Percentiles rank a stretch among this genome's conserved stretches.
Conservation (phyloP, 2,113 vertebrate species). For the Pteruthius melanotis region DNA sequence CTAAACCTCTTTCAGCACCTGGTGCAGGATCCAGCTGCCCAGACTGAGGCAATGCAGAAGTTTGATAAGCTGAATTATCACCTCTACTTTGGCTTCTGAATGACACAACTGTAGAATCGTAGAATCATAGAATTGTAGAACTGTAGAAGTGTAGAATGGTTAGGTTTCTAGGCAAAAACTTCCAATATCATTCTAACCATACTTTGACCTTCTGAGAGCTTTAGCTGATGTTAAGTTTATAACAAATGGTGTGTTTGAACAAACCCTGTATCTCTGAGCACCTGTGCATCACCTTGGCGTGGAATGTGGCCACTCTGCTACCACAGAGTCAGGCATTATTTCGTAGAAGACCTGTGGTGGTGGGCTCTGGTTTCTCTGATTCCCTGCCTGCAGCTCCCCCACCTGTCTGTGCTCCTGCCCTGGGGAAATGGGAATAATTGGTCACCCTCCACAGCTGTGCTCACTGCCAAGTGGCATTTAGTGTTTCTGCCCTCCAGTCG, state of each 20-base stretch:
- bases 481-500: background rate
- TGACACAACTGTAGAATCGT: too few relatives aligned
- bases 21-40: background rate
- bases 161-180: background rate
- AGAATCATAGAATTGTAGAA: rapidly evolving
- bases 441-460: background rate
- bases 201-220: background rate
- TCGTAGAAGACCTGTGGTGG: rapidly evolving
- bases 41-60: background rate
- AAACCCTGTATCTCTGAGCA: background rate
- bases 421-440: background rate
- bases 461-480: background rate
- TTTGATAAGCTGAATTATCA: background rate
- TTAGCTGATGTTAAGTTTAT: background rate
- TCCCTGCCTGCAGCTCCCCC: background rate
- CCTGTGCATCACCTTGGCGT: background rate
- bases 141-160: rapidly evolving
- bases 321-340: background rate
- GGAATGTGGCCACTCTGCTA: background rate
- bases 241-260: background rate
- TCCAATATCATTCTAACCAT: background rate
- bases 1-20: background rate
- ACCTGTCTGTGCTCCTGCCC: background rate
- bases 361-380: background rate
- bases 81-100: background rate